Evolutionary conservation across 2,113 vertebrate species (phyloP).

Genomic region (Drymodes brunneopygia): DNA sequence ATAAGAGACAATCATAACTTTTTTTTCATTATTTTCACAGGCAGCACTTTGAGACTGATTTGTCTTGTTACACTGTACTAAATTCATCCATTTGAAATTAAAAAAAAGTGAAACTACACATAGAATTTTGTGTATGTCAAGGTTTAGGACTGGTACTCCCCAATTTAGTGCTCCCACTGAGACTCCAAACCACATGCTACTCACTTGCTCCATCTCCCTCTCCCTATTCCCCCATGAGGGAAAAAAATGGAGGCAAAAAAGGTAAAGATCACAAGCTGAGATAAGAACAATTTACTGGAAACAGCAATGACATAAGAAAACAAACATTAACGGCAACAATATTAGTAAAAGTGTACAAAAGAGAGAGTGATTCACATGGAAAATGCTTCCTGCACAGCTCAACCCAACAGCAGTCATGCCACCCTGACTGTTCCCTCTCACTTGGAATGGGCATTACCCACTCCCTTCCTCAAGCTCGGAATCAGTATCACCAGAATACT

Average conservation of each 20-base stretch:
- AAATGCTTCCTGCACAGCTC: background rate
- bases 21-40: background rate
- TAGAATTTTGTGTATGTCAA: background rate
- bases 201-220: rapidly evolving
- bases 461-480: background rate
- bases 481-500: background rate
- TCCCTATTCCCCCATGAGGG: background rate
- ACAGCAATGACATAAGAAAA: background rate
- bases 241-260: background rate
- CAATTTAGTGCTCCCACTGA: background rate
- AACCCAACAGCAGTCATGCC: rapidly evolving
- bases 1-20: background rate
- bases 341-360: background rate
- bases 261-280: background rate
- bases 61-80: background rate
- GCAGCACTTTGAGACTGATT: background rate
- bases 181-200: background rate
- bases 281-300: background rate
- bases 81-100: background rate
- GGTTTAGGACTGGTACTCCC: background rate
- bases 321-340: background rate
- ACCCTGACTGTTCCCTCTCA: background rate
- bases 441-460: rapidly evolving
- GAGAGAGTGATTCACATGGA: background rate
- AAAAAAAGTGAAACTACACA: background rate